Conservation (phyloP, 2,888 invertebrate genomes). For the Tubiluchus corallicola region DNA sequence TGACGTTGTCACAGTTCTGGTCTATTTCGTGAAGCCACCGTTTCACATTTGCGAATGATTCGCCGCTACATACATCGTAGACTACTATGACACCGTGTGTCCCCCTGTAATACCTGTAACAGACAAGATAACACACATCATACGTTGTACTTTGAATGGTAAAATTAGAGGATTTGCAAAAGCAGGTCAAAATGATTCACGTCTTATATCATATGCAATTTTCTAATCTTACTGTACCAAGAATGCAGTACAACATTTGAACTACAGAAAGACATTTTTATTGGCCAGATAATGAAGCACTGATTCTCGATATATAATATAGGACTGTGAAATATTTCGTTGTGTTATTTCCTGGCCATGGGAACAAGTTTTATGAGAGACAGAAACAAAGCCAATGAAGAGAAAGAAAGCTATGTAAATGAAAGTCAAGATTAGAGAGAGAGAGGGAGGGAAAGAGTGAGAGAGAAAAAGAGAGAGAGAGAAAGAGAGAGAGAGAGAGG, state of each 20-base stretch:
- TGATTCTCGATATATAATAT: too few relatives aligned
- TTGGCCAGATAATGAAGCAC: too few relatives aligned
- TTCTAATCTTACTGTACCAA: not conserved
- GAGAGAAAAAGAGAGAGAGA: too few relatives aligned
- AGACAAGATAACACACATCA: conserved; percentile 8
- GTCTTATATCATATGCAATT: not conserved
- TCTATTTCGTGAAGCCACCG: conserved; percentile 98
- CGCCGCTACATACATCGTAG: conserved; percentile 95
- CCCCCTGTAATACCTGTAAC: conserved; percentile 69
- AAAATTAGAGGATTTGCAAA: conserved; percentile 11
- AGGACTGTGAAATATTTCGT: too few relatives aligned
- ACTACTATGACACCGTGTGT: conserved; percentile 99
- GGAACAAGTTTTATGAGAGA: too few relatives aligned
- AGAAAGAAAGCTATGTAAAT: too few relatives aligned
- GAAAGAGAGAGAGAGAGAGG: too few relatives aligned
- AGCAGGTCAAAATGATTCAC: conserved; percentile 14
- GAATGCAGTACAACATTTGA: not conserved
- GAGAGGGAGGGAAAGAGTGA: too few relatives aligned
- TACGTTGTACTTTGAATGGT: not conserved
- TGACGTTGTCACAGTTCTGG: conserved; percentile 97
- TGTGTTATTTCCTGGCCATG: too few relatives aligned
- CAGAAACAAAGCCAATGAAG: too few relatives aligned
- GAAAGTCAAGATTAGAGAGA: too few relatives aligned
- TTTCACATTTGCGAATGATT: conserved; percentile 97
- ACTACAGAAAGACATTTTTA: too few relatives aligned